A percentile compares a stretch with the other conserved stretches of the same genome.
These are phyloP conservation scores for Drosophila rufa DNA, from an alignment of 1,140 invertebrate genomes.

Conservation along the genomic window DNA sequence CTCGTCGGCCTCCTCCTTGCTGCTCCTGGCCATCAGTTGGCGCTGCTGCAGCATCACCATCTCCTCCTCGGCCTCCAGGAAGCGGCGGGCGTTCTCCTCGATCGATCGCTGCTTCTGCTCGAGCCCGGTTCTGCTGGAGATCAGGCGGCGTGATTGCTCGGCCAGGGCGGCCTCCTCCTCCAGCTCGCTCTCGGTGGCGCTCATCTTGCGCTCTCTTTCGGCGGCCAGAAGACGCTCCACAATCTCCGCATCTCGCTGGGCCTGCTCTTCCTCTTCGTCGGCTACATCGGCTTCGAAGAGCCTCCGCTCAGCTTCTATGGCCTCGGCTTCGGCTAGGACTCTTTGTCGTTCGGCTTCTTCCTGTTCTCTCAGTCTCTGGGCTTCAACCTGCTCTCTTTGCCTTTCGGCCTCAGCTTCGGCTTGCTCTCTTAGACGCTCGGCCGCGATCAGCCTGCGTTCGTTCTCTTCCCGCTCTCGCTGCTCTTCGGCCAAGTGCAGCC, in stretches of 20 bases:
- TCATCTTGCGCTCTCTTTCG: constrained; percentile 60
- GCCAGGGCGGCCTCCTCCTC: constrained; percentile 64
- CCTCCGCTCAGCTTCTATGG: constrained; percentile 38
- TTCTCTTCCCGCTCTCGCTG: constrained; percentile 34
- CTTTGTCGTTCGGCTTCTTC: constrained; percentile 23
- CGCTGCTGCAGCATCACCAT: constrained; percentile 77
- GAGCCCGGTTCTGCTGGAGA: constrained; percentile 44
- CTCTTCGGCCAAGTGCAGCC: constrained; percentile 42
- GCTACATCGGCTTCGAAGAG: constrained; percentile 37
- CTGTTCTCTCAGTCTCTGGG: constrained; percentile 1
- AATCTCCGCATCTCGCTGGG: constrained; percentile 60
- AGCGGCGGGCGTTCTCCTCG: constrained; percentile 76
- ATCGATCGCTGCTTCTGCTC: constrained; percentile 70
- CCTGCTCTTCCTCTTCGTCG: constrained; percentile 53
- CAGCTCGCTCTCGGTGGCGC: constrained; percentile 68
- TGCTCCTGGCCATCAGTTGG: constrained; percentile 45
- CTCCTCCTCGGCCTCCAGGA: constrained; percentile 80
- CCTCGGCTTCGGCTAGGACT: constrained; percentile 33
- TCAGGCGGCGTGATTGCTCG: constrained; percentile 51
- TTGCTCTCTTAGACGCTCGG: constrained; percentile 31
- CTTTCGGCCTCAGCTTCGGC: constrained; percentile 23
- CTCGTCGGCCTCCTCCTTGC: constrained; percentile 38
- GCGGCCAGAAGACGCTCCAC: constrained; percentile 68
- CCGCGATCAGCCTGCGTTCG: constrained; percentile 44
- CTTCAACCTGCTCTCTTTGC: too few species aligned